Evolutionary conservation across 2,888 invertebrate genomes (phyloP).

Genomic region (Tridacna crocea): DNA sequence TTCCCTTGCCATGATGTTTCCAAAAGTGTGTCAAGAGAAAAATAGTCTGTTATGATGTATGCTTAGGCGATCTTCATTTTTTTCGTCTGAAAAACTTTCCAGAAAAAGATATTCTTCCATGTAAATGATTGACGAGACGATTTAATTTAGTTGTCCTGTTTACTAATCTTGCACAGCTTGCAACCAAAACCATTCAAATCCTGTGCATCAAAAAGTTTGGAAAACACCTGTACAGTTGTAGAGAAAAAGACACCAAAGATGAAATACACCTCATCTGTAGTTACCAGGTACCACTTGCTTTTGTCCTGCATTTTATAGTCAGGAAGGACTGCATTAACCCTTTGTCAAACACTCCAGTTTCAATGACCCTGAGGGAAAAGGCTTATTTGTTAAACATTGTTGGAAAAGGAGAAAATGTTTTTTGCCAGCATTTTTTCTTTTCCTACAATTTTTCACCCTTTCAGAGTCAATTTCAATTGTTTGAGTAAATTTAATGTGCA

Average conservation of each 20-base stretch:
- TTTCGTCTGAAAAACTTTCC: no score
- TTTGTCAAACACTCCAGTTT: background rate
- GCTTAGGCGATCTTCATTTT: no score
- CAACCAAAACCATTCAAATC: no score
- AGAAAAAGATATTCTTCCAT: no score
- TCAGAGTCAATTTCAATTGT: background rate
- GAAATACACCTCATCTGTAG: background rate
- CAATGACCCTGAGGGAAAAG: background rate
- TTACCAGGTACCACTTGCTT: background rate
- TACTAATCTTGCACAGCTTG: no score
- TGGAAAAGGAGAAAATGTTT: background rate
- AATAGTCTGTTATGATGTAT: no score
- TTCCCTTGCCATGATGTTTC: no score
- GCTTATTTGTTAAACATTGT: background rate
- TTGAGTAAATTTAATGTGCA: no score
- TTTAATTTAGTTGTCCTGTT: no score
- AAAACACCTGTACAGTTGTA: background rate
- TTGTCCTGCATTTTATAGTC: background rate
- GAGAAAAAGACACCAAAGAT: background rate
- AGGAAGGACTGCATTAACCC: background rate
- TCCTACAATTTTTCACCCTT: background rate
- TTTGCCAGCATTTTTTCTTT: background rate
- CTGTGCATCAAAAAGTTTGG: background rate
- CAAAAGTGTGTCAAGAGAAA: no score
- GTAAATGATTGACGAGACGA: no score